Percentiles rank a stretch among this genome's conserved stretches.
These are phyloP conservation scores for Euphysa ruthae DNA, from an alignment of 30 jellyfish, hydroid and myxozoan genomes.

Conservation along the genomic window DNA sequence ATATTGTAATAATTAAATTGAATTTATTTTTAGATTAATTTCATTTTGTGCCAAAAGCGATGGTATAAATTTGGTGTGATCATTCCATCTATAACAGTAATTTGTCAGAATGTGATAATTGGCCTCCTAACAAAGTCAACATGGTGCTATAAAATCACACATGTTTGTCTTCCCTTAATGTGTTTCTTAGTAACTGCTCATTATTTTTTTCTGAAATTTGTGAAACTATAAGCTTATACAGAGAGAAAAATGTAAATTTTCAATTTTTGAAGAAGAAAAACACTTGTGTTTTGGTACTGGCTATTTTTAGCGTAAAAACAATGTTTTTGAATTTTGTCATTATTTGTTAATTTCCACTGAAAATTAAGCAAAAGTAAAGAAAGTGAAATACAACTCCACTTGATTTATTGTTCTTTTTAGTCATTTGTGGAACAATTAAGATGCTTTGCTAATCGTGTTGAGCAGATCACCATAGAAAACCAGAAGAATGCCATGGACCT, in stretches of 20 bases:
- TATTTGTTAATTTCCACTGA: too few relatives aligned
- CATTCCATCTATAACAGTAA: neutral
- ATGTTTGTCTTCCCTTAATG: too few relatives aligned
- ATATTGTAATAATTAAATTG: neutral
- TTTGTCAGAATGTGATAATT: neutral
- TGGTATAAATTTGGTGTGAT: too few relatives aligned
- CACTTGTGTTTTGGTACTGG: too few relatives aligned
- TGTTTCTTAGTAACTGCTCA: too few relatives aligned
- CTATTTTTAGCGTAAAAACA: neutral
- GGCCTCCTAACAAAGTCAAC: neutral
- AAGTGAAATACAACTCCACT: neutral
- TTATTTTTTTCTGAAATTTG: too few relatives aligned
- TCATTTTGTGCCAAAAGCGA: too few relatives aligned
- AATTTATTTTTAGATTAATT: neutral
- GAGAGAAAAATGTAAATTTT: too few relatives aligned
- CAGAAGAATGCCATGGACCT: slow-evolving; percentile 59
- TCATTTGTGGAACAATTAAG: slow-evolving; percentile 40
- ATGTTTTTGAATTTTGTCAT: neutral
- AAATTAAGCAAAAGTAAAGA: neutral
- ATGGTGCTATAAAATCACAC: too few relatives aligned
- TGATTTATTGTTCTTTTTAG: slow-evolving; percentile 28
- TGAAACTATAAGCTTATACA: too few relatives aligned
- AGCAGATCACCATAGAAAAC: slow-evolving; percentile 51
- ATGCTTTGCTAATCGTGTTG: slow-evolving; percentile 70
- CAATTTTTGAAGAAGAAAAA: too few relatives aligned